Evolutionary conservation across 2,113 vertebrate species (phyloP).

Genomic region (Corythoichthys intestinalis): DNA sequence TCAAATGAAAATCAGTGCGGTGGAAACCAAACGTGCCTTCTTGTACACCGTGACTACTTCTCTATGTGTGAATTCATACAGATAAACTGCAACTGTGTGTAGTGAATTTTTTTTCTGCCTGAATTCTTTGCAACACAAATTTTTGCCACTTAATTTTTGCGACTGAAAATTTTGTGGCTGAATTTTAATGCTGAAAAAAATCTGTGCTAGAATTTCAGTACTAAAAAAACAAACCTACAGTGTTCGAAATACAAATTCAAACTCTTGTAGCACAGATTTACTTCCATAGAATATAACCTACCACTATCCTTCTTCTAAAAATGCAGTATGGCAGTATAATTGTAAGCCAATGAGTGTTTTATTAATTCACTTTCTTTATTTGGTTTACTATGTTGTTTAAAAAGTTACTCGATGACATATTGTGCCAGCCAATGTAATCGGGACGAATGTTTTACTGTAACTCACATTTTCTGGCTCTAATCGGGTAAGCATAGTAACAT

Average conservation of each 20-base stretch:
- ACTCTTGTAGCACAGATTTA: too few relatives aligned
- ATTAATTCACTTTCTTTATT: constrained; percentile 41
- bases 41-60: not conserved
- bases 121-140: too few relatives aligned
- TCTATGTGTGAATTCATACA: too few relatives aligned
- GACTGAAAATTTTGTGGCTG: too few relatives aligned
- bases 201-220: too few relatives aligned
- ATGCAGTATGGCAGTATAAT: not conserved
- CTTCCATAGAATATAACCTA: too few relatives aligned
- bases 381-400: constrained; percentile 50
- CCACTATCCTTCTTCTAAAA: not conserved
- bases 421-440: constrained; percentile 5
- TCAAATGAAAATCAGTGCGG: not conserved
- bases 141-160: too few relatives aligned
- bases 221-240: too few relatives aligned
- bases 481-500: constrained; percentile 12
- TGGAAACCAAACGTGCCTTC: not conserved
- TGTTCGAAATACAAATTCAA: too few relatives aligned
- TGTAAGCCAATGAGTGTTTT: not conserved
- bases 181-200: too few relatives aligned
- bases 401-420: constrained; percentile 19
- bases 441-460: not conserved
- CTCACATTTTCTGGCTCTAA: not conserved
- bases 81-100: too few relatives aligned
- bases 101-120: too few relatives aligned